Evolutionary conservation across 2,113 vertebrate genomes (phyloP).

Genomic region (Hyaena hyaena): DNA sequence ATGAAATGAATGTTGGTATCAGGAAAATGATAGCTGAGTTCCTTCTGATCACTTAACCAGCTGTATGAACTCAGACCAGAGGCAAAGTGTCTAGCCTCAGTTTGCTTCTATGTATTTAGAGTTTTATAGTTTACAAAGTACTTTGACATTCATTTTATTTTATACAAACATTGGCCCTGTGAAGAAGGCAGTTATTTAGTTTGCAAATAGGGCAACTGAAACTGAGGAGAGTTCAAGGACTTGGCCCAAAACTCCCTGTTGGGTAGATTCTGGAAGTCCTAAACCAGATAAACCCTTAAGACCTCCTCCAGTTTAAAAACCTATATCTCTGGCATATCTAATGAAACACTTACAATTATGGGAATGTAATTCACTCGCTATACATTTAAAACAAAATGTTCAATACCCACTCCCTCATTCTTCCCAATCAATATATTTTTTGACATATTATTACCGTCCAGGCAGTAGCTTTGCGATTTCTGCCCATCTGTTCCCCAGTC

Average conservation of each 20-base stretch:
- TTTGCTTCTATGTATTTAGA: neutral
- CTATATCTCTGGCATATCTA: neutral
- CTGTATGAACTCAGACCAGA: neutral
- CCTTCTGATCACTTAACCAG: neutral
- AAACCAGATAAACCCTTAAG: neutral
- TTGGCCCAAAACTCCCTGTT: neutral
- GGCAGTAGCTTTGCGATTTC: slow-evolving; percentile 99
- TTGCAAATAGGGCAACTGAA: neutral
- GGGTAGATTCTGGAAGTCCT: neutral
- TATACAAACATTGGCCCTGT: neutral
- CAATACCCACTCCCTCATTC: slow-evolving; percentile 66
- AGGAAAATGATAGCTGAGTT: neutral
- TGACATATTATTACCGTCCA: slow-evolving; percentile 92
- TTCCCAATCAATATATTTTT: slow-evolving; percentile 73
- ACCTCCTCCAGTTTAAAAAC: neutral
- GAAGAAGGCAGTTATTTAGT: neutral
- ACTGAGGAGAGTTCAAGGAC: neutral
- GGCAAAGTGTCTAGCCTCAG: neutral
- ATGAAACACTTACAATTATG: slow-evolving; percentile 5
- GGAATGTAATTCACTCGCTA: slow-evolving; percentile 52
- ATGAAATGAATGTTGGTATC: neutral
- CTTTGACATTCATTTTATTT: slow-evolving; percentile 1
- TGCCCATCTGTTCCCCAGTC: slow-evolving; percentile 99
- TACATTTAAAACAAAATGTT: slow-evolving; percentile 60
- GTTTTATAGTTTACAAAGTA: neutral